These are phyloP conservation scores for Rhynchonycteris naso DNA, from an alignment of 2,797 vertebrate species.

Conservation along the genomic window DNA sequence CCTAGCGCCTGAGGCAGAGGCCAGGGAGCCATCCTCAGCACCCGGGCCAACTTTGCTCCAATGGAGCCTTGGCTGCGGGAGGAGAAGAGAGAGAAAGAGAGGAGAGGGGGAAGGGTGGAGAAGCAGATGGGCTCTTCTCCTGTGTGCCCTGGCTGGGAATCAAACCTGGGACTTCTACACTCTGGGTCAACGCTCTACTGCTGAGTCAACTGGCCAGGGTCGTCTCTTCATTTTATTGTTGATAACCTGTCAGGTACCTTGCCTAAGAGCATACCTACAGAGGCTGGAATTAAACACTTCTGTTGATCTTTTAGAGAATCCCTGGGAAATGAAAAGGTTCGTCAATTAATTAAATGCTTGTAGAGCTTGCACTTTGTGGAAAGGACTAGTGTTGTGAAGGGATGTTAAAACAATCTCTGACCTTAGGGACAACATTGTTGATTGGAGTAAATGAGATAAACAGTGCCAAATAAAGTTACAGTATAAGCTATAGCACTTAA, in stretches of 20 bases:
- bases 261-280: not conserved
- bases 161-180: too few species aligned
- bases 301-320: constrained; percentile 3
- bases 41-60: too few species aligned
- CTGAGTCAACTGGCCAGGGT: too few species aligned
- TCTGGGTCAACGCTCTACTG: too few species aligned
- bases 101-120: too few species aligned
- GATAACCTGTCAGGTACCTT: not conserved
- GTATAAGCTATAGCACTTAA: not conserved
- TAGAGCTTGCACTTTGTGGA: not conserved
- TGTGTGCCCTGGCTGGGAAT: too few species aligned
- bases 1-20: too few species aligned
- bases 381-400: not conserved
- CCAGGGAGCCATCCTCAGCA: too few species aligned
- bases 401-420: not conserved
- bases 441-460: not conserved
- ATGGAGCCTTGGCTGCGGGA: too few species aligned
- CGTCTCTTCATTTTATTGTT: not conserved
- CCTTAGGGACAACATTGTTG: not conserved
- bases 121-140: too few species aligned
- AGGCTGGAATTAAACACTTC: not conserved
- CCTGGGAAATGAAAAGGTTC: not conserved
- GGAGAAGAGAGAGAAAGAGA: too few species aligned
- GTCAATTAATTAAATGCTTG: not conserved
- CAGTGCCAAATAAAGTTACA: not conserved